Conservation (phyloP, 2,797 vertebrate species). For the Tragelaphus oryx region DNA sequence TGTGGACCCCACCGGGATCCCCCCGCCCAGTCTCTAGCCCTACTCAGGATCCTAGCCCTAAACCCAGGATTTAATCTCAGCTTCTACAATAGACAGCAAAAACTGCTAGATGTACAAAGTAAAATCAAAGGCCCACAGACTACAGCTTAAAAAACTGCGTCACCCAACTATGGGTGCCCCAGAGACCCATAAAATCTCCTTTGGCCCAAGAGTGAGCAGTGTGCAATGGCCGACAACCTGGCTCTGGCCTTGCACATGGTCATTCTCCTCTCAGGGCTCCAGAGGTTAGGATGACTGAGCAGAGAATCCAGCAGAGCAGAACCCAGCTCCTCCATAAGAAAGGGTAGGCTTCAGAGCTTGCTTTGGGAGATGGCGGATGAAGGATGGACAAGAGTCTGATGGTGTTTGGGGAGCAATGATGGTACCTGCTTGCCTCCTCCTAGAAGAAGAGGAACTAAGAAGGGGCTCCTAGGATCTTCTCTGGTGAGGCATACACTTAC, state of each 20-base stretch:
- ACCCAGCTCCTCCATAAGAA: background rate
- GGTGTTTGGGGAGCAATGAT: background rate
- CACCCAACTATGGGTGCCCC: background rate
- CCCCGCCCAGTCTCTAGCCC: background rate
- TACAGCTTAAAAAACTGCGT: background rate
- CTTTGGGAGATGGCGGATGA: background rate
- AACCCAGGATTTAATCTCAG: background rate
- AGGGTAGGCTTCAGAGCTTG: background rate
- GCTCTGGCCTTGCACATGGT: background rate
- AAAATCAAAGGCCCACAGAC: background rate
- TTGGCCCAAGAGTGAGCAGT: background rate
- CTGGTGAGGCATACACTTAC: background rate
- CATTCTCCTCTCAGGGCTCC: background rate
- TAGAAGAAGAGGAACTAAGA: background rate
- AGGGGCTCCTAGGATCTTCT: background rate
- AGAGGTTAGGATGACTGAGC: background rate
- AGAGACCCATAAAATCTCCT: background rate
- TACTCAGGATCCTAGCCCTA: background rate
- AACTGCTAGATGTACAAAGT: background rate
- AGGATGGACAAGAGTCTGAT: rapidly evolving
- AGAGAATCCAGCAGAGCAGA: background rate
- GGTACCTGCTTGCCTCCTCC: background rate
- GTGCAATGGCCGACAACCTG: background rate
- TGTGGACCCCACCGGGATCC: background rate
- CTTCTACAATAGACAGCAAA: background rate